Conservation (phyloP, 2,888 invertebrate genomes). For the Diloba caeruleocephala region DNA sequence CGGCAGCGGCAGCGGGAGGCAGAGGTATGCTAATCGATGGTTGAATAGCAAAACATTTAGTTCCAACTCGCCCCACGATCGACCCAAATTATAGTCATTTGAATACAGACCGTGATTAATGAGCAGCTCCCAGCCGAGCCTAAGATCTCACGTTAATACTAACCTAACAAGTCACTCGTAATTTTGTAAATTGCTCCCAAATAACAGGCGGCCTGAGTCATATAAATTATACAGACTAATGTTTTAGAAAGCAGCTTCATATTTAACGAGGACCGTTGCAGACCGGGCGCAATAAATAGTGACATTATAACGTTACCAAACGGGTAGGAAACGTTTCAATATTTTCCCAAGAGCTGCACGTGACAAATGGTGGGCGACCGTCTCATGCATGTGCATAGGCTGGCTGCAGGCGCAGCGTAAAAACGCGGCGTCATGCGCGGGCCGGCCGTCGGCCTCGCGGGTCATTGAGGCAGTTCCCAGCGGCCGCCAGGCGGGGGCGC, state of each 20-base stretch:
- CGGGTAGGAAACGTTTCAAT: slow-evolving; percentile 44
- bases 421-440: slow-evolving; percentile 67
- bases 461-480: slow-evolving; percentile 72
- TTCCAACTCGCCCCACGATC: slow-evolving; percentile 9
- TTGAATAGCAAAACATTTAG: slow-evolving; percentile 35
- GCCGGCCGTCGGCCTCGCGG: slow-evolving; percentile 45
- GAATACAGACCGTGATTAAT: slow-evolving; percentile 59
- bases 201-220: slow-evolving; percentile 38
- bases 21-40: slow-evolving; percentile 39
- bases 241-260: slow-evolving; percentile 38
- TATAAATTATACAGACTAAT: slow-evolving; percentile 24
- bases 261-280: slow-evolving; percentile 15
- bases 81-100: slow-evolving; percentile 58
- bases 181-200: slow-evolving; percentile 50
- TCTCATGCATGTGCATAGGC: slow-evolving; percentile 74
- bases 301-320: slow-evolving; percentile 30
- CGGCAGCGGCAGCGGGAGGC: no score
- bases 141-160: slow-evolving; percentile 23
- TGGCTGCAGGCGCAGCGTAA: slow-evolving; percentile 50
- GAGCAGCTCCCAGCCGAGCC: slow-evolving; percentile 32
- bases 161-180: slow-evolving; percentile 32
- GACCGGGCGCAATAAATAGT: slow-evolving; percentile 34
- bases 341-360: slow-evolving; percentile 50
- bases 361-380: slow-evolving; percentile 42
- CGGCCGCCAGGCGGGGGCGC: slow-evolving; percentile 38